Evolutionary conservation across 2,888 invertebrate species (phyloP).

Genomic region (Chloromyia formosa): DNA sequence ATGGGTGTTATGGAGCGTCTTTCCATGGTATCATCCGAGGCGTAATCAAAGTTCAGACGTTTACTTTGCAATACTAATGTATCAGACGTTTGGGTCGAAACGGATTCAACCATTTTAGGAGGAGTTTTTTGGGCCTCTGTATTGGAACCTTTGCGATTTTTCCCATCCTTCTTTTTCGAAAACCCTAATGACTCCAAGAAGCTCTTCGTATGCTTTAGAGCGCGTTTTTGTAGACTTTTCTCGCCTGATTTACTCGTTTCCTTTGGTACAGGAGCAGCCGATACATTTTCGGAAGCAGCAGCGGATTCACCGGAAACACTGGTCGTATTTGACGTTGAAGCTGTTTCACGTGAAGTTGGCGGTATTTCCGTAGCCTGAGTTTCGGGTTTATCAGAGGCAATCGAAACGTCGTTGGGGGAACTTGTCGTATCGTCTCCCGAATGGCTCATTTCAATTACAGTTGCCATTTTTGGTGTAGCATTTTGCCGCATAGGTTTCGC

Average conservation of each 20-base stretch:
- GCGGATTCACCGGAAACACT: neutral
- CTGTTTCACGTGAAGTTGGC: neutral
- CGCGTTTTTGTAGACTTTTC: conserved; percentile 35
- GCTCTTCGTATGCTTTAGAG: conserved; percentile 33
- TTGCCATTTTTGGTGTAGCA: conserved; percentile 3
- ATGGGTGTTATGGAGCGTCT: conserved; percentile 33
- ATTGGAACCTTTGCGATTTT: conserved; percentile 4
- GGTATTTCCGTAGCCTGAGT: neutral
- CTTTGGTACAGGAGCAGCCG: neutral
- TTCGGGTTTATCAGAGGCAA: neutral
- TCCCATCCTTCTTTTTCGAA: conserved; percentile 24
- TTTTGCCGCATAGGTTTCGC: conserved; percentile 18
- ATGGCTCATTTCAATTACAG: conserved; percentile 16
- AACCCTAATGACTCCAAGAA: conserved; percentile 31
- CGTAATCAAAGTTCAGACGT: conserved; percentile 30
- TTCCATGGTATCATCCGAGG: conserved; percentile 24
- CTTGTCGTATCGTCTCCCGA: conserved; percentile 50
- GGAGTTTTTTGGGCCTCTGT: neutral
- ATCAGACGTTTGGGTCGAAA: conserved; percentile 58
- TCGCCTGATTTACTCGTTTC: neutral
- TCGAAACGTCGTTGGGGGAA: conserved; percentile 48
- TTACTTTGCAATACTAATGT: conserved; percentile 13
- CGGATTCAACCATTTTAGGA: conserved; percentile 54
- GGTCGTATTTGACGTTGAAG: neutral
- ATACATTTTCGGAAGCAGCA: neutral